Conservation (phyloP, 2,797 vertebrate species). For the Anabacerthia variegaticeps region DNA sequence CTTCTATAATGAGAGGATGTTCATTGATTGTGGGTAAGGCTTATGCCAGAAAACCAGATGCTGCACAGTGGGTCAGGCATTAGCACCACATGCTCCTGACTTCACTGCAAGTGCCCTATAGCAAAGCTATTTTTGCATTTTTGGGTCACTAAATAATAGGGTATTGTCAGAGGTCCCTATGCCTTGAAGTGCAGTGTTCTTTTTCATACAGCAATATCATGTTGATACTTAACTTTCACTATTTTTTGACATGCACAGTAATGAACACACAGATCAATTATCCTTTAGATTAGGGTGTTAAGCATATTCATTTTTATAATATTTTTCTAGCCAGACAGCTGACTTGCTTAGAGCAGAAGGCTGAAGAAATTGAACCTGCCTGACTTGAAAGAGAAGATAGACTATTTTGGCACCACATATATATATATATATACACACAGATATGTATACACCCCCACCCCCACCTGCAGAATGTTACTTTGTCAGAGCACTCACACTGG, state of each 20-base stretch:
- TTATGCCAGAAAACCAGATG: background rate
- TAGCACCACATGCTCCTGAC: background rate
- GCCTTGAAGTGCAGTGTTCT: background rate
- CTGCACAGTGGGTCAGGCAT: background rate
- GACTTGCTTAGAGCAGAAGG: background rate
- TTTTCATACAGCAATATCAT: background rate
- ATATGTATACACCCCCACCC: background rate
- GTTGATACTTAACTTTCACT: background rate
- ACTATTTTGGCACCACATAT: background rate
- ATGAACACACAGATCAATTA: background rate
- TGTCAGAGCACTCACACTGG: background rate
- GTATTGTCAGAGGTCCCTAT: background rate
- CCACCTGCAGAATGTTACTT: background rate
- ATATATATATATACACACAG: background rate
- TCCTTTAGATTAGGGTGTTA: background rate
- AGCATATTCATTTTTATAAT: background rate
- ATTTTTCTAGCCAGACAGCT: background rate
- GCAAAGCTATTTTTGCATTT: background rate
- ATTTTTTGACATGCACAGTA: background rate
- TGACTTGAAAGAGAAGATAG: background rate
- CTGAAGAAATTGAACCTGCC: background rate
- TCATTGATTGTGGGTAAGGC: background rate
- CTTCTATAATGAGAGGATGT: conserved; percentile 31
- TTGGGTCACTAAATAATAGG: background rate
- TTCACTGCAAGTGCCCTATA: background rate